Evolutionary conservation across 2,888 invertebrate species (phyloP).

Genomic region (Neocrepidodera transversa): DNA sequence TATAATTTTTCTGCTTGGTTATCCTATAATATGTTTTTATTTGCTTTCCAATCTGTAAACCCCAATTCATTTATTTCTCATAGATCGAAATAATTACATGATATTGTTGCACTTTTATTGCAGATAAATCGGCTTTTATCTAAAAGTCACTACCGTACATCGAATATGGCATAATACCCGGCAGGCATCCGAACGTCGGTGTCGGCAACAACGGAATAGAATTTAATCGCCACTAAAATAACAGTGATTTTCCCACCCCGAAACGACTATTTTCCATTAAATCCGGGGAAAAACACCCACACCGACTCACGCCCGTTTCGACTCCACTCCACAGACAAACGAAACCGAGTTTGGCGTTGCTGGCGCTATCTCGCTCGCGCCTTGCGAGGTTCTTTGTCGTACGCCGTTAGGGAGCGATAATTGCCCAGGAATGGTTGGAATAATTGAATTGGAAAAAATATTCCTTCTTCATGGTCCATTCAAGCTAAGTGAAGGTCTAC

Average conservation of each 20-base stretch:
- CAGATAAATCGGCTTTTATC: background rate
- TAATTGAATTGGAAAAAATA: background rate
- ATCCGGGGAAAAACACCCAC: constrained; percentile 31
- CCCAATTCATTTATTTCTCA: background rate
- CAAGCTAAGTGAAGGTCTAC: no score
- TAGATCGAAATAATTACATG: background rate
- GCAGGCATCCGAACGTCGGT: background rate
- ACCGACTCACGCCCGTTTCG: constrained; percentile 14
- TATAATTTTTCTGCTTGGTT: no score
- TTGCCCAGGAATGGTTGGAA: background rate
- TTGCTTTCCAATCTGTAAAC: no score
- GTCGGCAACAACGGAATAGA: constrained; percentile 21
- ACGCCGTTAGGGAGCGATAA: constrained; percentile 1
- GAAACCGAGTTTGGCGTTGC: background rate
- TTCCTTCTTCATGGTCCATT: no score
- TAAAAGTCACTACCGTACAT: constrained; percentile 16
- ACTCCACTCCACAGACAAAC: background rate
- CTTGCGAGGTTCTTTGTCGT: background rate
- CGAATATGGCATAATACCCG: constrained; percentile 3
- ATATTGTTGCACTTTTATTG: constrained; percentile 10
- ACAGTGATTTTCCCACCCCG: constrained; percentile 33
- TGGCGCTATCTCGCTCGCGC: background rate
- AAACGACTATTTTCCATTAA: constrained; percentile 32
- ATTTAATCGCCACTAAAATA: constrained; percentile 31
- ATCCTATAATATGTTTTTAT: no score